Evolutionary conservation across 2,797 vertebrate genomes (phyloP).

Genomic region (Pseudochirops cupreus): DNA sequence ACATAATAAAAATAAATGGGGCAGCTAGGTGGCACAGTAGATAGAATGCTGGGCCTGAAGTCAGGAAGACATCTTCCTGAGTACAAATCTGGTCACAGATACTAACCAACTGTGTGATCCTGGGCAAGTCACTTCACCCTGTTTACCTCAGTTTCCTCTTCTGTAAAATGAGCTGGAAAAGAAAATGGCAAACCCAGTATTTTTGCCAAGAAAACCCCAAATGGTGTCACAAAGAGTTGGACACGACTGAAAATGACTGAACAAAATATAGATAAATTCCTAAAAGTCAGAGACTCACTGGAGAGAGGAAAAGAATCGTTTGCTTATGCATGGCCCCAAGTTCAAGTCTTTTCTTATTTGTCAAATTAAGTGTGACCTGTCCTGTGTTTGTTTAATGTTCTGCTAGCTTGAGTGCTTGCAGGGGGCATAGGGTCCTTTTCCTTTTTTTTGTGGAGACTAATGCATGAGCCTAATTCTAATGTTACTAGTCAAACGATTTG

Average conservation of each 20-base stretch:
- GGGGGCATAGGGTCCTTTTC: not conserved
- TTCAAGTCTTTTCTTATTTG: not conserved
- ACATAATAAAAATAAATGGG: not conserved
- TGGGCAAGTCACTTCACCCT: not conserved
- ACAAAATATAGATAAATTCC: not conserved
- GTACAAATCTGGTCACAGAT: not conserved
- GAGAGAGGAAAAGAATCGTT: not conserved
- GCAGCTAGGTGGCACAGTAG: not conserved
- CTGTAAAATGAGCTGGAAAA: not conserved
- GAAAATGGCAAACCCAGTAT: not conserved
- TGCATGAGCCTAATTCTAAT: not conserved
- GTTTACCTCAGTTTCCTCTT: not conserved
- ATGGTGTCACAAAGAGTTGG: not conserved
- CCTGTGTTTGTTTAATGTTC: not conserved
- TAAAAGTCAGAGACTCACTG: not conserved
- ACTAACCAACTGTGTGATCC: not conserved
- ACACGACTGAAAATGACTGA: not conserved
- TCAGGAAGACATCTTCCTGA: not conserved
- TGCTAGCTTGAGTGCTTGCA: not conserved
- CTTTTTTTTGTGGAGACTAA: not conserved
- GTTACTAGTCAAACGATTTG: not conserved
- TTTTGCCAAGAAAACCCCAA: not conserved
- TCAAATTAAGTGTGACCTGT: not conserved
- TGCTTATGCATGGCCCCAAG: not conserved
- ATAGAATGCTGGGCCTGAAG: not conserved